Percentiles rank a stretch among this genome's conserved stretches.
These are phyloP conservation scores for Rhea pennata DNA, from an alignment of 2,113 vertebrate species.

Conservation along the genomic window DNA sequence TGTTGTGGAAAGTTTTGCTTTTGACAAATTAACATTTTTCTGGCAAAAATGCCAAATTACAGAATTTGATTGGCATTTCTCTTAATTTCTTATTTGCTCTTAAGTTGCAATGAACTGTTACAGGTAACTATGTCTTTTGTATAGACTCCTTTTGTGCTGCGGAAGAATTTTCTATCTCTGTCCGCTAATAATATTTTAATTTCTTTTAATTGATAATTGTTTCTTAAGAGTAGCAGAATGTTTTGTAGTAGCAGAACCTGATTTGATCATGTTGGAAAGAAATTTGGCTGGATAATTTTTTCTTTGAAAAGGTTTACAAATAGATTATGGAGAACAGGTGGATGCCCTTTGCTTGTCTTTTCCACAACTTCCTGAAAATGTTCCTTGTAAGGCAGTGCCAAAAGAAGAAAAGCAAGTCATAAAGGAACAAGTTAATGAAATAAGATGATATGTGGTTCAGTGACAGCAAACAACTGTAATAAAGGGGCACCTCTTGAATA, in stretches of 20 bases:
- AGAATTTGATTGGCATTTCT: neutral
- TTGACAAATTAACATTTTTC: neutral
- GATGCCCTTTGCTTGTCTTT: neutral
- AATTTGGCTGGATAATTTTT: neutral
- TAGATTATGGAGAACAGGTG: neutral
- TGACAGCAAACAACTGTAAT: neutral
- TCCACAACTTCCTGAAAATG: neutral
- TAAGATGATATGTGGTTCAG: neutral
- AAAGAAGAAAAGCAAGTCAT: neutral
- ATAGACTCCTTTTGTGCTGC: neutral
- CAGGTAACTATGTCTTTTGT: neutral
- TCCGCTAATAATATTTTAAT: neutral
- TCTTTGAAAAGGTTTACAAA: neutral
- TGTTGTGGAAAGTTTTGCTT: conserved; percentile 13
- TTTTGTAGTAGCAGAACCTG: neutral
- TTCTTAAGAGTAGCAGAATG: neutral
- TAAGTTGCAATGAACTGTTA: neutral
- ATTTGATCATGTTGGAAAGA: neutral
- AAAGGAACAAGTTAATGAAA: neutral
- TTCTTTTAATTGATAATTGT: neutral
- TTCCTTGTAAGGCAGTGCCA: neutral
- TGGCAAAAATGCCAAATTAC: conserved; percentile 9
- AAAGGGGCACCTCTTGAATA: neutral
- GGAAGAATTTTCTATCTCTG: neutral
- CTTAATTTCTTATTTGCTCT: neutral